Conservation (phyloP, 1,140 invertebrate genomes). For the Scaptomyza hsui region DNA sequence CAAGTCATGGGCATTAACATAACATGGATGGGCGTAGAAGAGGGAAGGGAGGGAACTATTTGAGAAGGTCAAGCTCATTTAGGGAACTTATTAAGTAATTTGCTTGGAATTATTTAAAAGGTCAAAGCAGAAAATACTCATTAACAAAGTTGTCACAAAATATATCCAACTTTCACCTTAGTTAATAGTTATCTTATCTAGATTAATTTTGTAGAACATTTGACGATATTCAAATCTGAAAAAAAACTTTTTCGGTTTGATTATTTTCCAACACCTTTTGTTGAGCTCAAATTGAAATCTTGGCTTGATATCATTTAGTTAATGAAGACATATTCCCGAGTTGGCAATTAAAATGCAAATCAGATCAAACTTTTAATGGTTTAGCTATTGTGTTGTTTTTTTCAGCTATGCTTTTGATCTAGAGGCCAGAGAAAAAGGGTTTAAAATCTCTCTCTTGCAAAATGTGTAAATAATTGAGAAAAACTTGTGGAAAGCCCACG, state of each 20-base stretch:
- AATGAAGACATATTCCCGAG: conserved; percentile 22
- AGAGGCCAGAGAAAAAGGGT: conserved; percentile 19
- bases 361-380: conserved; percentile 42
- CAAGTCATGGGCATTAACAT: conserved; percentile 15
- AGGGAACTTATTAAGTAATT: conserved; percentile 2
- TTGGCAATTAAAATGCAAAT: conserved; percentile 39
- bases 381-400: neutral
- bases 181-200: too few relatives aligned
- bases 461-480: conserved; percentile 56
- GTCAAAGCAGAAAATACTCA: too few relatives aligned
- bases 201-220: too few relatives aligned
- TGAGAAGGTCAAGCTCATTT: conserved; percentile 47
- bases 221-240: neutral
- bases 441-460: conserved; percentile 28
- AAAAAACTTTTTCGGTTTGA: neutral
- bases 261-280: conserved; percentile 29
- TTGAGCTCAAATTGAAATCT: conserved; percentile 33
- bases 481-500: conserved; percentile 45
- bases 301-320: conserved; percentile 17
- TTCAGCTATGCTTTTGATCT: conserved; percentile 8
- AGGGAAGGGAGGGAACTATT: neutral
- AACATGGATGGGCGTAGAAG: neutral
- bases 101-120: neutral
- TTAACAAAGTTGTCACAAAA: too few relatives aligned
- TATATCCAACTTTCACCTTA: too few relatives aligned